These are phyloP conservation scores for Knipowitschia caucasica DNA, from an alignment of 2,797 vertebrate genomes.

Conservation along the genomic window DNA sequence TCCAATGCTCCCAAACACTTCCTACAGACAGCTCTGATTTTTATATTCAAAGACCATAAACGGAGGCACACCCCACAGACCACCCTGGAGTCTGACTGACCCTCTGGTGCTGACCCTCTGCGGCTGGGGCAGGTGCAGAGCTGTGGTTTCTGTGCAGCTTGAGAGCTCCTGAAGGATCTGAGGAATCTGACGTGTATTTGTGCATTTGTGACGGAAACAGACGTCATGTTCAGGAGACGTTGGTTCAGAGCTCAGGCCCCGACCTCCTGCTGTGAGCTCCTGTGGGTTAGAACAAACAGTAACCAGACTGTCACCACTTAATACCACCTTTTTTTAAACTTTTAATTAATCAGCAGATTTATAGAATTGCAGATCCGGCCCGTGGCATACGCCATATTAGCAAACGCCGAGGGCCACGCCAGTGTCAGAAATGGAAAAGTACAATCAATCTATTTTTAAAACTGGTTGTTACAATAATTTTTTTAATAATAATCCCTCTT, in stretches of 20 bases:
- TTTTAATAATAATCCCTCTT: too few relatives aligned
- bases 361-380: too few relatives aligned
- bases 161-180: slow-evolving; percentile 30
- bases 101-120: too few relatives aligned
- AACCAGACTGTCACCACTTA: slow-evolving; percentile 14
- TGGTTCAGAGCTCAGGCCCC: slow-evolving; percentile 40
- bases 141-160: slow-evolving; percentile 47
- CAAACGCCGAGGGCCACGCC: too few relatives aligned
- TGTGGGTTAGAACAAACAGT: slow-evolving; percentile 16
- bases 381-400: too few relatives aligned
- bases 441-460: too few relatives aligned
- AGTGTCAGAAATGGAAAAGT: too few relatives aligned
- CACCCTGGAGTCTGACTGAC: slow-evolving; percentile 47
- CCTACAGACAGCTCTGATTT: slow-evolving; percentile 13
- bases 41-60: slow-evolving; percentile 11
- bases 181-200: slow-evolving; percentile 51
- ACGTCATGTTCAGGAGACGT: slow-evolving; percentile 28
- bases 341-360: too few relatives aligned
- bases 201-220: slow-evolving; percentile 40
- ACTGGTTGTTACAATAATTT: too few relatives aligned
- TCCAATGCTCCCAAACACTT: slow-evolving; percentile 22
- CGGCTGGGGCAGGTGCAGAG: slow-evolving; percentile 50
- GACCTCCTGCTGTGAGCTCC: slow-evolving; percentile 43
- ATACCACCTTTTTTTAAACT: slow-evolving; percentile 6
- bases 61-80: slow-evolving; percentile 41